Conservation (phyloP, 2,113 vertebrate genomes). For the Agelaius phoeniceus region DNA sequence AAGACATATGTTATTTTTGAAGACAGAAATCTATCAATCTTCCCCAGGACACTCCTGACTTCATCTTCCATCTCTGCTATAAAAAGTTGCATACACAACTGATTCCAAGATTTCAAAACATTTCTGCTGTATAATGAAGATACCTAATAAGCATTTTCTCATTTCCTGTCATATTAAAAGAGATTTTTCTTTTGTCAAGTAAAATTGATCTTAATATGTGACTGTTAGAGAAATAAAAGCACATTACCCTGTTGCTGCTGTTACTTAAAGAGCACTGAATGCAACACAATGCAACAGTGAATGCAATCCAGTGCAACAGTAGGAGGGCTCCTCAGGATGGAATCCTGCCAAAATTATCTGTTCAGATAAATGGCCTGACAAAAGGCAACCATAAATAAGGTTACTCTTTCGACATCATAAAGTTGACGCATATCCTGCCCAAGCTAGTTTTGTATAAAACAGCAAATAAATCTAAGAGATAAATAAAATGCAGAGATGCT, state of each 20-base stretch:
- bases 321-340: neutral
- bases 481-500: slow-evolving; percentile 29
- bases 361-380: slow-evolving; percentile 39
- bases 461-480: slow-evolving; percentile 50
- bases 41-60: neutral
- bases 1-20: neutral
- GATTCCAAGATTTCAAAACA: neutral
- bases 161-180: neutral
- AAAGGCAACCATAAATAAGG: slow-evolving; percentile 34
- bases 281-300: neutral
- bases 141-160: neutral
- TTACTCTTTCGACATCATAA: slow-evolving; percentile 8
- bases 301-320: neutral
- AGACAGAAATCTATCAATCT: neutral
- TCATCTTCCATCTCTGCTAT: neutral
- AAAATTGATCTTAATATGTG: neutral
- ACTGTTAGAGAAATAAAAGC: neutral
- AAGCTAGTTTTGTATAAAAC: slow-evolving; percentile 24
- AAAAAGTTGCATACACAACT: neutral
- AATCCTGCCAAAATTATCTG: slow-evolving; percentile 15
- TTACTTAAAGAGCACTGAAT: neutral
- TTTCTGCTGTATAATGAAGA: neutral
- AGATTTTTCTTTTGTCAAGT: neutral
- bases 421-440: slow-evolving; percentile 28
- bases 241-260: neutral